Evolutionary conservation across 2,797 vertebrate species (phyloP).

Genomic region (Tinamus major): DNA sequence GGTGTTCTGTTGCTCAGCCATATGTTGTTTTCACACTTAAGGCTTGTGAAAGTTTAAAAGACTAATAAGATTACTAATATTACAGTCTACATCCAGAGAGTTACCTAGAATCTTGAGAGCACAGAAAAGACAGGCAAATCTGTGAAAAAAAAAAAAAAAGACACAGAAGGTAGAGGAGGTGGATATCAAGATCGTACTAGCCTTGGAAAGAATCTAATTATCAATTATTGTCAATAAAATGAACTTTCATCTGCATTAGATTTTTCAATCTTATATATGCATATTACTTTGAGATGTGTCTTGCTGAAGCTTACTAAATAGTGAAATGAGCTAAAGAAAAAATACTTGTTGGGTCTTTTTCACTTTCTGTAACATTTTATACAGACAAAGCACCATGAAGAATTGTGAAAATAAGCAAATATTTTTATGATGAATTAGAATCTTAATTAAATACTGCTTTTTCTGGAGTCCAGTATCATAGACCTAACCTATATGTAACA

Average conservation of each 20-base stretch:
- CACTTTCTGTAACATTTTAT: background rate
- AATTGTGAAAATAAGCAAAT: background rate
- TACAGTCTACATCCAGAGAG: constrained; percentile 24
- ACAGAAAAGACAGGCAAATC: background rate
- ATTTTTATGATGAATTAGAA: background rate
- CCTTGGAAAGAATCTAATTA: background rate
- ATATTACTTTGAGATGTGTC: background rate
- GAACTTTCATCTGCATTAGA: background rate
- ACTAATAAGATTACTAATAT: constrained; percentile 71
- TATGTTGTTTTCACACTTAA: constrained; percentile 61
- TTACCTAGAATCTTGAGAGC: constrained; percentile 29
- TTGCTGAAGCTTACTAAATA: background rate
- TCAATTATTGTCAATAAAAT: background rate
- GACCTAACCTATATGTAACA: background rate
- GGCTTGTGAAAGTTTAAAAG: constrained; percentile 62
- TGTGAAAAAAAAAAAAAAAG: background rate
- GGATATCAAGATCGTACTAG: background rate
- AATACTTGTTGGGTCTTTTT: accelerated
- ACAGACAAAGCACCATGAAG: background rate
- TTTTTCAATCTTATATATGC: background rate
- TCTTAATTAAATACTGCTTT: background rate
- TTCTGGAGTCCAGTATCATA: background rate
- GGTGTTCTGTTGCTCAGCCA: constrained; percentile 56
- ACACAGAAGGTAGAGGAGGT: accelerated
- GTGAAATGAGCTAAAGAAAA: background rate